Evolutionary conservation across 2,888 invertebrate species (phyloP), one percentile per base, ranked within the genome.

Genomic region (Orthosia cruda): DNA sequence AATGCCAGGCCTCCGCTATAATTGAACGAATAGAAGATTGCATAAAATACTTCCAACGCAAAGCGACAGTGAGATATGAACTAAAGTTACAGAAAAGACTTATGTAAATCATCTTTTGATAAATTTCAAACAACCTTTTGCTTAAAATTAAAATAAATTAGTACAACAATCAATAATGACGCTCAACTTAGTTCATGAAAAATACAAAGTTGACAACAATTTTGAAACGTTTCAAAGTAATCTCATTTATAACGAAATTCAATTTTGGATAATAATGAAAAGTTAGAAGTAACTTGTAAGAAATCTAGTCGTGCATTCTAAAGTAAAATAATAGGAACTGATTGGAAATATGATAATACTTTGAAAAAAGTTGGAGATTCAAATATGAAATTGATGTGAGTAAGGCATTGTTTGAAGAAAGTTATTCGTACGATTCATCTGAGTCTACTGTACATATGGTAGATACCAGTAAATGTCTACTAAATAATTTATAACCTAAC

Each of bases 341-440:
- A 73, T 87, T 73, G 65, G 49, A 77, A 84, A 77, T 81, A 72
- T 72, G 70, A 61, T 81, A 73, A 69, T 59, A 66, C 58, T 80
- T 66, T 58, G n/a, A 12, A n/a, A 45, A n/a, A 26, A 57, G 71
- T 79, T 66, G 13, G n/a, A n/a, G n/a, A 32, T 79, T 58, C 49
- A n/a, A 45, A 50, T 65, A n/a, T 26, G 16, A 65, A 77, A 83
- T 78, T 59, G 40, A 63, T 12, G 15, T 63, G 16, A 54, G 47
- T 47, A 52, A 49, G 61, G 7, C 26, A n/a, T 63, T 49, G 13
- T 76, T 80, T 59, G 2, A n/a, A 49, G 32, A 61, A 80, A 40
- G 23, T 58, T 32, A 20, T 47, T 32, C 11, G 15, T 55, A n/a
- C 4, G 55, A 57, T 74, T 49, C n/a, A 57, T 40, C 12, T 45